Conservation (phyloP, 2,888 invertebrate genomes). For the Dimorphilus gyrociliatus region DNA sequence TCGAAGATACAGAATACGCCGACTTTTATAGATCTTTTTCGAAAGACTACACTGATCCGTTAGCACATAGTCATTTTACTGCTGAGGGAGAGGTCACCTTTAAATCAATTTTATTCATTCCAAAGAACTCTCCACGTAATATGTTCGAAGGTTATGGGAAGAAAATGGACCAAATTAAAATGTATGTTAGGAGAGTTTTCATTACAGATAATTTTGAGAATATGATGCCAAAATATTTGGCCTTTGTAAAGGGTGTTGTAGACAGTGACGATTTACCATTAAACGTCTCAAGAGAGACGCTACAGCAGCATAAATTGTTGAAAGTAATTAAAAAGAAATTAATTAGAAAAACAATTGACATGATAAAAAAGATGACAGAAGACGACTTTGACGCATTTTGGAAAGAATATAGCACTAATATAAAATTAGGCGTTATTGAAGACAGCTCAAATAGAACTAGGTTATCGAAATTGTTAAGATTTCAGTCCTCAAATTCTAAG, state of each 20-base stretch:
- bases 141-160: not conserved
- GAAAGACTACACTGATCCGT: slow-evolving; percentile 61
- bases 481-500: not conserved
- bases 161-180: not conserved
- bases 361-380: not conserved
- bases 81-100: slow-evolving; percentile 54
- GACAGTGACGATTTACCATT: not conserved
- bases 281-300: not conserved
- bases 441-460: not conserved
- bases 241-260: not conserved
- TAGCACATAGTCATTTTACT: slow-evolving; percentile 72
- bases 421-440: slow-evolving; percentile 1
- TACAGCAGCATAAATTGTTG: slow-evolving; percentile 1
- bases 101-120: slow-evolving; percentile 1
- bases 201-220: not conserved
- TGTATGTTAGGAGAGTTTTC: not conserved
- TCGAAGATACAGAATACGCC: slow-evolving; percentile 65
- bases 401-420: slow-evolving; percentile 1
- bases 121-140: not conserved
- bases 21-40: slow-evolving; percentile 83
- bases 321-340: slow-evolving; percentile 1
- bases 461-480: not conserved
- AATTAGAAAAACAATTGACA: not conserved
- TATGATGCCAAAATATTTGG: not conserved
- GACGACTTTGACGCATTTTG: not conserved